Base-by-base conservation (phyloP, 2,113 vertebrate species). In the Amia ocellicauda region DNA sequence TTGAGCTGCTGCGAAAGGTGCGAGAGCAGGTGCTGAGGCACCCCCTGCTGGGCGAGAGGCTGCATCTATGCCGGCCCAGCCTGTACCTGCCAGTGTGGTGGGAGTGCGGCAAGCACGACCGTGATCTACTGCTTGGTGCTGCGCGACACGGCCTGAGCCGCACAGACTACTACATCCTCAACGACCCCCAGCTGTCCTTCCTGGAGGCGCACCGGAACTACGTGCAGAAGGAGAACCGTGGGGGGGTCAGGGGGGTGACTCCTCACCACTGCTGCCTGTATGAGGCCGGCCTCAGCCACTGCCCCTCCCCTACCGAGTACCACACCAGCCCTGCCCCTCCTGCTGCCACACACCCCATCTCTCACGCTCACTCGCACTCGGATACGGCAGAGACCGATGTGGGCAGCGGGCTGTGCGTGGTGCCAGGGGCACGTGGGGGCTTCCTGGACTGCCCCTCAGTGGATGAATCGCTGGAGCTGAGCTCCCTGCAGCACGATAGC, bases 31-130 rank as follows among this genome's bases (percentile, higher is more conserved):
- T 98, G 42, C 87, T 99, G 11, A 88, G 80, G 24, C 94, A 93
- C 36, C 95, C 96, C 0, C 85, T 95, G 41, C 84, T 98, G 24
- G 91, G 89, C 0, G 87, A 93, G 41, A 89, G 96, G 19, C 92
- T 99, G 36, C 91, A 95, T 77, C 89, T 99, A 19, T 98, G 96
- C 78, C 89, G 91, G 41, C 96, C 96, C 13, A 98, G 95, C 67
- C 92, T 98, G 60, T 98, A 97, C 83, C 91, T 98, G 65, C 97
- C 97, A 0, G 91, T 98, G 42, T 99, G 97, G 97, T 99, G 97
- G 97, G 97, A 99, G 72, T 94, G 94, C 1, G 95, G 93, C 26
- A 99, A 98, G 72, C 96, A 98, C 0, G 97, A 99, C 74, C 91
- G 93, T 0, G 96, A 99, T 83, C 89, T 99, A 70, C 91, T 99